Evolutionary conservation across 2,797 vertebrate genomes (phyloP).

Genomic region (Sebastes miniatus): DNA sequence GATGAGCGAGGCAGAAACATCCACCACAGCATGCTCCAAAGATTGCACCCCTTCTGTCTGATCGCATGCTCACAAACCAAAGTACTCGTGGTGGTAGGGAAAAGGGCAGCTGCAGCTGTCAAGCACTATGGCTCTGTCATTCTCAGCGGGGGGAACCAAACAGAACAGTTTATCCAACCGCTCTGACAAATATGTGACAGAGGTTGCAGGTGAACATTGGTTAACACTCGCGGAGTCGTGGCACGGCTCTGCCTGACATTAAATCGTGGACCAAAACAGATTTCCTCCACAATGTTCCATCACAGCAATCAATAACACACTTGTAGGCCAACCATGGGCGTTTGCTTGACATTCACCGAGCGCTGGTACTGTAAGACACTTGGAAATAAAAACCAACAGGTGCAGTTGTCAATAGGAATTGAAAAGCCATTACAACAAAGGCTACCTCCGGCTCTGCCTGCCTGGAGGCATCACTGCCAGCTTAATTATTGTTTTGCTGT

Average conservation of each 20-base stretch:
- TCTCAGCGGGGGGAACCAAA: constrained; percentile 14
- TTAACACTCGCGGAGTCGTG: neutral
- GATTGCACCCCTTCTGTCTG: constrained; percentile 59
- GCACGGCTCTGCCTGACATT: neutral
- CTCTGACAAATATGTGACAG: constrained; percentile 34
- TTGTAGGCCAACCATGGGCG: constrained; percentile 14
- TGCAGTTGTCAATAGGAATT: constrained; percentile 32
- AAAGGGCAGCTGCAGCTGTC: constrained; percentile 49
- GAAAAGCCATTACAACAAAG: constrained; percentile 35
- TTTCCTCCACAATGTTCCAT: constrained; percentile 8
- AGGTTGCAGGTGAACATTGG: neutral
- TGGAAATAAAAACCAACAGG: constrained; percentile 38
- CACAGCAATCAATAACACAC: constrained; percentile 19
- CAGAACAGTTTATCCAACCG: constrained; percentile 32
- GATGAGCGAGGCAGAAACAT: constrained; percentile 72
- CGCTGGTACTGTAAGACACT: neutral
- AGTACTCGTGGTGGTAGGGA: neutral
- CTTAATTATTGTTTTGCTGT: constrained; percentile 75
- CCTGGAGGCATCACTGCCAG: constrained; percentile 58
- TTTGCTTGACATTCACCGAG: constrained; percentile 20
- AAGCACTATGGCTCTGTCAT: constrained; percentile 18
- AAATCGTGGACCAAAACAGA: constrained; percentile 3
- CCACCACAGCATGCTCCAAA: constrained; percentile 58
- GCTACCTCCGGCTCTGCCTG: constrained; percentile 7
- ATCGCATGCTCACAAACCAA: constrained; percentile 24